Evolutionary conservation across 2,888 invertebrate genomes (phyloP).

Genomic region (Pyrochroa serraticornis): DNA sequence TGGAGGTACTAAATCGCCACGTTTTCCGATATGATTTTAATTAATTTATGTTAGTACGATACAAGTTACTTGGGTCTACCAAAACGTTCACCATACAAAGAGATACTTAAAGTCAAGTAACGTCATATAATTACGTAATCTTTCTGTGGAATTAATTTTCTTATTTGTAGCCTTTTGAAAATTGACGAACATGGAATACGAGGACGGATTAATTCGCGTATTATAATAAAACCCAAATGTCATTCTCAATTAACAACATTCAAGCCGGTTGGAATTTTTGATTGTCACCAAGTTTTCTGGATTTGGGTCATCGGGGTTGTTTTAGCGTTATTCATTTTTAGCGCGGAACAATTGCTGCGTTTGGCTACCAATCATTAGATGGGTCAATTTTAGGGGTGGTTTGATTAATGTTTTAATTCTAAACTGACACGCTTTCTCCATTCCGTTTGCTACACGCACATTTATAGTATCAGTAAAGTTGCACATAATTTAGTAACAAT

Average conservation of each 20-base stretch:
- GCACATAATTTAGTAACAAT: background rate
- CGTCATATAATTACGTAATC: background rate
- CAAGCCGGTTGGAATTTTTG: slow-evolving; percentile 45
- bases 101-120: slow-evolving; percentile 45
- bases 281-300: slow-evolving; percentile 43
- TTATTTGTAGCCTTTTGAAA: slow-evolving; percentile 39
- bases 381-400: too few relatives aligned
- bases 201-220: slow-evolving; percentile 35
- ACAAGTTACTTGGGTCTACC: slow-evolving; percentile 38
- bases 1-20: slow-evolving; percentile 35
- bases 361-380: background rate
- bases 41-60: slow-evolving; percentile 28
- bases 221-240: slow-evolving; percentile 42
- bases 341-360: slow-evolving; percentile 23
- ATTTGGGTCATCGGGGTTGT: slow-evolving; percentile 39
- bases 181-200: slow-evolving; percentile 43
- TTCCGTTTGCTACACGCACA: background rate
- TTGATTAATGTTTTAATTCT: background rate
- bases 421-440: background rate
- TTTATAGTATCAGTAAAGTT: background rate
- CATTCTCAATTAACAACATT: slow-evolving; percentile 44
- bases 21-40: background rate
- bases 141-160: background rate
- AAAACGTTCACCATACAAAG: slow-evolving; percentile 44
- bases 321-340: slow-evolving; percentile 32